Conservation (phyloP, 2,888 invertebrate genomes). For the Mantis religiosa region DNA sequence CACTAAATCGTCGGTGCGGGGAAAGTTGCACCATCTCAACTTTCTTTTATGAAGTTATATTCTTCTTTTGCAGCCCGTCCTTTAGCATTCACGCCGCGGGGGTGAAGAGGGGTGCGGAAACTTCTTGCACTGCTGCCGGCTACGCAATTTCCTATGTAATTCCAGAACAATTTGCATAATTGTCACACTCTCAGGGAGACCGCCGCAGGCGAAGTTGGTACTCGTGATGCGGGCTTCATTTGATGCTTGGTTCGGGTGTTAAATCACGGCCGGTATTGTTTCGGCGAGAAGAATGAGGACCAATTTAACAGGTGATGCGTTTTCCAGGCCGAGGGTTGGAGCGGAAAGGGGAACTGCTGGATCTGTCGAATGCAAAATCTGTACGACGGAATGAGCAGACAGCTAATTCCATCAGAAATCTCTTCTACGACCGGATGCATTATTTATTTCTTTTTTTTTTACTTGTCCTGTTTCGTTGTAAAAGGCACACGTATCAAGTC, state of each 20-base stretch:
- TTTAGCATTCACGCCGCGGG: constrained; percentile 1
- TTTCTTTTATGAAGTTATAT: constrained; percentile 18
- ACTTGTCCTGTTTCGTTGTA: too few species aligned
- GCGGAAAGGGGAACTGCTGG: neutral
- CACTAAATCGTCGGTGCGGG: neutral
- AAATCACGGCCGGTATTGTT: constrained; percentile 11
- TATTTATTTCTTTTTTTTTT: too few species aligned
- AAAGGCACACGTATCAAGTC: too few species aligned
- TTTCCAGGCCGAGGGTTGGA: neutral
- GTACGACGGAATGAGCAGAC: too few species aligned
- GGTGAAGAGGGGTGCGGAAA: neutral
- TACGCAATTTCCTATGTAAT: constrained; percentile 14
- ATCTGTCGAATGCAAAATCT: neutral
- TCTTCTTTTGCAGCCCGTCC: neutral
- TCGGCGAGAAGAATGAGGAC: constrained; percentile 12
- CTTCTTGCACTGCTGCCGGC: neutral
- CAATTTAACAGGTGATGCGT: constrained; percentile 15
- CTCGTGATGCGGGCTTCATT: neutral
- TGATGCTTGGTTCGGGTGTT: neutral
- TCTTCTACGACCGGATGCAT: neutral
- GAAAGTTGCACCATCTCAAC: neutral
- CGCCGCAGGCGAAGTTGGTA: neutral
- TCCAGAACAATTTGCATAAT: constrained; percentile 29
- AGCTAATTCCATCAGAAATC: neutral
- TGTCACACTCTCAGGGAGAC: constrained; percentile 10